phyloP scores from a whole-genome alignment of 2,888 invertebrate species.

The Neoitamus cyanurus region DNA sequence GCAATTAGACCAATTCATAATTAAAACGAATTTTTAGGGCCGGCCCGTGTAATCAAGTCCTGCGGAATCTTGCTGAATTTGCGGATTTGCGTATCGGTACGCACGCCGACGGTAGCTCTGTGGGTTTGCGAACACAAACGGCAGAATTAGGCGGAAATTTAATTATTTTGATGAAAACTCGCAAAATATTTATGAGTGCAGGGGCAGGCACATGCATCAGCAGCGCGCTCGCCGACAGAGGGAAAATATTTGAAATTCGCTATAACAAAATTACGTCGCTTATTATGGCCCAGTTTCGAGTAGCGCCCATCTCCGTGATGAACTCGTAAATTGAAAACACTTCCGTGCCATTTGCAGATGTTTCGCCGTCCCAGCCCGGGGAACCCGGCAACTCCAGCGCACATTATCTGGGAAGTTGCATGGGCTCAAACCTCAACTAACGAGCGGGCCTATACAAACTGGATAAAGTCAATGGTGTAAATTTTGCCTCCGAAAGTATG shows the following conservation, averaged over 20 bases:
- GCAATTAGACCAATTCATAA: not conserved
- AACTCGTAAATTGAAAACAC: conserved; percentile 34
- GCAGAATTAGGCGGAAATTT: conserved; percentile 15
- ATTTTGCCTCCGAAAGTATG: conserved; percentile 4
- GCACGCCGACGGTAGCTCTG: not conserved
- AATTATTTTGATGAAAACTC: conserved; percentile 3
- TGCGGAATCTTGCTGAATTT: not conserved
- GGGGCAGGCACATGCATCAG: not conserved
- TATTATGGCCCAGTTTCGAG: conserved; percentile 13
- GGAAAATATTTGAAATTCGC: conserved; percentile 18
- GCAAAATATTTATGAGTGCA: conserved; percentile 3
- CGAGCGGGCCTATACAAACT: conserved; percentile 8
- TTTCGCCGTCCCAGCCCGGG: not conserved
- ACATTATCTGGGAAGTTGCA: not conserved
- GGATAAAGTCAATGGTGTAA: conserved; percentile 26
- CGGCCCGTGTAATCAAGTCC: not conserved
- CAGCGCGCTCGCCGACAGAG: not conserved
- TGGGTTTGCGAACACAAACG: conserved; percentile 1
- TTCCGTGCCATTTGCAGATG: conserved; percentile 36
- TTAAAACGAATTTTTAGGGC: not conserved
- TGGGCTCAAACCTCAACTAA: conserved; percentile 10
- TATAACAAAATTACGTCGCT: conserved; percentile 17
- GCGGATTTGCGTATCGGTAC: not conserved
- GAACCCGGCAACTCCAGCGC: not conserved
- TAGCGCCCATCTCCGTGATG: not conserved